These are phyloP conservation scores for Musca domestica DNA, from an alignment of 1,140 invertebrate genomes.

Conservation along the genomic window DNA sequence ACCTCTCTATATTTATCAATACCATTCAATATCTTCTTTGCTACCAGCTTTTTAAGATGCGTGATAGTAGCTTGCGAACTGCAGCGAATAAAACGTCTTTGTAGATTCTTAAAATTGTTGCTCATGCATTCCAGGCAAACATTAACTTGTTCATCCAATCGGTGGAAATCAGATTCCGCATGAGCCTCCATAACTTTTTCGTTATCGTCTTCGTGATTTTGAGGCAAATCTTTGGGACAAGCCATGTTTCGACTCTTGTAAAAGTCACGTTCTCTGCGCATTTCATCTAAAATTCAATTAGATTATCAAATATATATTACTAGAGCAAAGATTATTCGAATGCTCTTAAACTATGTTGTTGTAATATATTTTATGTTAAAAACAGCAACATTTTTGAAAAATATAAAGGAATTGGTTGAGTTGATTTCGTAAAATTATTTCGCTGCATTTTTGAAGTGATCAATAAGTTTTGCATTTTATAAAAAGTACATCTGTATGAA, in stretches of 20 bases:
- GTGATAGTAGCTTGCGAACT: constrained; percentile 95
- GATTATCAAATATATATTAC: constrained; percentile 30
- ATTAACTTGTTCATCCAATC: constrained; percentile 94
- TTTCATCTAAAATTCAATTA: constrained; percentile 67
- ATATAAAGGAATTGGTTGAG: too few relatives aligned
- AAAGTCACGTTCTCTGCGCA: constrained; percentile 82
- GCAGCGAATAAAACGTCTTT: constrained; percentile 86
- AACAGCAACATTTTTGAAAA: too few relatives aligned
- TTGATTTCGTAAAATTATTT: too few relatives aligned
- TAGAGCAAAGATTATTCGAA: constrained; percentile 5
- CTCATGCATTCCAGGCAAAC: constrained; percentile 86
- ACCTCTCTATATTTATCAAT: constrained; percentile 95
- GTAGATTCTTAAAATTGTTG: constrained; percentile 78
- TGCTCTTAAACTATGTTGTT: background rate
- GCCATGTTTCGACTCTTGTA: constrained; percentile 79
- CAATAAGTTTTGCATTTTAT: too few relatives aligned
- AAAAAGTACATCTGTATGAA: too few relatives aligned
- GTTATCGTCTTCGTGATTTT: constrained; percentile 57
- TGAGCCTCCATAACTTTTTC: constrained; percentile 60
- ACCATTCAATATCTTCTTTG: constrained; percentile 88
- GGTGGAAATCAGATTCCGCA: constrained; percentile 86
- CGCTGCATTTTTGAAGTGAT: too few relatives aligned
- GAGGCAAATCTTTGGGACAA: constrained; percentile 83
- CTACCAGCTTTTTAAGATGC: constrained; percentile 96
- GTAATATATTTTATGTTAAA: too few relatives aligned